A percentile compares a stretch with the other conserved stretches of the same genome.
Evolutionary conservation across 2,888 invertebrate species (phyloP).

Genomic region (Noctua pronuba): DNA sequence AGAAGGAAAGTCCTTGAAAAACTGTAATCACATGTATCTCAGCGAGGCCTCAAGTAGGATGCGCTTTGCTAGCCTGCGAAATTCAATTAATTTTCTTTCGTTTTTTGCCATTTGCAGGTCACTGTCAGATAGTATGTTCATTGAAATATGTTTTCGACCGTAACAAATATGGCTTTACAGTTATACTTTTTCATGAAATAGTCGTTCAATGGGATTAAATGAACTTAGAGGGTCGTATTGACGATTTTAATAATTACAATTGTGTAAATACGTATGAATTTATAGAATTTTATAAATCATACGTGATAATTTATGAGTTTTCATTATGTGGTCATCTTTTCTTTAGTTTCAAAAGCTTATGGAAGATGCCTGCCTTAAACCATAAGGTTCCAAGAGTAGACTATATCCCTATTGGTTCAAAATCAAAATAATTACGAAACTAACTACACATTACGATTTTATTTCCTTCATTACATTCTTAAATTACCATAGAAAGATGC

Average conservation of each 20-base stretch:
- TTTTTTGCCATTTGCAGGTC: too few relatives aligned
- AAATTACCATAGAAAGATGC: slow-evolving; percentile 48
- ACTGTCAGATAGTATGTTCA: too few relatives aligned
- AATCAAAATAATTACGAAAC: slow-evolving; percentile 27
- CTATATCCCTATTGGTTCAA: neutral
- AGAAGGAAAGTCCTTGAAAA: neutral
- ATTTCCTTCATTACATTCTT: slow-evolving; percentile 43
- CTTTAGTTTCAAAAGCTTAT: neutral
- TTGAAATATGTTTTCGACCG: too few relatives aligned
- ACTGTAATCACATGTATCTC: neutral
- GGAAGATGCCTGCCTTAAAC: neutral
- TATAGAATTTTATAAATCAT: too few relatives aligned
- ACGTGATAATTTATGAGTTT: neutral
- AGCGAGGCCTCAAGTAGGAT: neutral
- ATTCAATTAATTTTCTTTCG: too few relatives aligned
- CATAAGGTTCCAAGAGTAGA: neutral
- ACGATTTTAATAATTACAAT: too few relatives aligned
- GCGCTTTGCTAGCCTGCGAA: too few relatives aligned
- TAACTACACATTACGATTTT: slow-evolving; percentile 46
- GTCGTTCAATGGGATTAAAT: too few relatives aligned
- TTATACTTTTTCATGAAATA: too few relatives aligned
- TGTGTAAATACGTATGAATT: too few relatives aligned
- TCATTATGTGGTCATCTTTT: neutral
- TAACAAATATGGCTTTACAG: too few relatives aligned
- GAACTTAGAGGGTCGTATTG: too few relatives aligned